Evolutionary conservation across 2,797 vertebrate genomes (phyloP).

Genomic region (Coregonus ussuriensis): DNA sequence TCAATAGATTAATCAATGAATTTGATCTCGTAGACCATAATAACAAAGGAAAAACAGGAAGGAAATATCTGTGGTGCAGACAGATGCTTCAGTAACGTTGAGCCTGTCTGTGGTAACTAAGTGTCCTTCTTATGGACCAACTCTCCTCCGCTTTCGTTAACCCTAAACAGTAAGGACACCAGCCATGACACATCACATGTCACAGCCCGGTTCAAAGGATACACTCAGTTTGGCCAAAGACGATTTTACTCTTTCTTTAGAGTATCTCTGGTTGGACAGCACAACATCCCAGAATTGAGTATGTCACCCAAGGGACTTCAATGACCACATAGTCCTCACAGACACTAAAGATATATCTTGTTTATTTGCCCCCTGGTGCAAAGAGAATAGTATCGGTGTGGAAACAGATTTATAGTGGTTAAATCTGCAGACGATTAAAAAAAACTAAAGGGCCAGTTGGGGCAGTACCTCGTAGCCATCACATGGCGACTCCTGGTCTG

Average conservation of each 20-base stretch:
- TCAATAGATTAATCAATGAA: constrained; percentile 53
- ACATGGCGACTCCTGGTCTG: constrained; percentile 61
- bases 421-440: constrained; percentile 72
- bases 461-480: constrained; percentile 68
- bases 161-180: constrained; percentile 9
- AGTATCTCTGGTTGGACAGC: constrained; percentile 31
- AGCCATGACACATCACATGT: constrained; percentile 17
- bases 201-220: constrained; percentile 20
- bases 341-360: constrained; percentile 63
- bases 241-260: no score
- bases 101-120: constrained; percentile 36
- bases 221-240: neutral
- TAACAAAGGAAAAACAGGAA: constrained; percentile 43
- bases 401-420: constrained; percentile 71
- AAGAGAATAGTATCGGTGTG: constrained; percentile 43
- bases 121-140: constrained; percentile 46
- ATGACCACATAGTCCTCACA: constrained; percentile 57
- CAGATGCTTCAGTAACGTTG: constrained; percentile 45
- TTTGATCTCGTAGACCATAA: constrained; percentile 45
- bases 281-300: constrained; percentile 57
- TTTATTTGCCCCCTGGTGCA: constrained; percentile 61
- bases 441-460: constrained; percentile 54
- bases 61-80: constrained; percentile 37
- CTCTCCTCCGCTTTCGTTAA: constrained; percentile 46
- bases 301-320: constrained; percentile 55